phyloP scores from a whole-genome alignment of 1,140 invertebrate genomes.

The Lycorma delicatula region DNA sequence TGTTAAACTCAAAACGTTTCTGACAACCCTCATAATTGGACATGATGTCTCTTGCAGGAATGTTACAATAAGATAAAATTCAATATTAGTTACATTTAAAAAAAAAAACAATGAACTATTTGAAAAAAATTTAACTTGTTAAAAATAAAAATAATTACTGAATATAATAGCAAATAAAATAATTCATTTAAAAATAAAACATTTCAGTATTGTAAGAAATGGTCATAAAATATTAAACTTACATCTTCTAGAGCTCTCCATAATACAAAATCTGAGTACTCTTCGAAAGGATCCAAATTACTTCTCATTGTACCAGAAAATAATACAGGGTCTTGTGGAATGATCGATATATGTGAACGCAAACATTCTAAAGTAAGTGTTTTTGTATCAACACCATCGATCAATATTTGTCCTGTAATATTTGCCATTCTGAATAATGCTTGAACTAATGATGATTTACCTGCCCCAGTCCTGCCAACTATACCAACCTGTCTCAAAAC shows the following conservation, averaged over 20 bases:
- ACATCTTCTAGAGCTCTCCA: constrained; percentile 49
- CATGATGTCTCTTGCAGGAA: too few species aligned
- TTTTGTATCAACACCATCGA: constrained; percentile 59
- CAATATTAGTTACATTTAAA: too few species aligned
- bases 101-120: too few species aligned
- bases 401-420: constrained; percentile 46
- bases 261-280: constrained; percentile 42
- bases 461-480: constrained; percentile 73
- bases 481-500: constrained; percentile 23
- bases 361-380: constrained; percentile 58
- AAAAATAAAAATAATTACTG: too few species aligned
- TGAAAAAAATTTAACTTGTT: too few species aligned
- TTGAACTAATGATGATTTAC: constrained; percentile 83
- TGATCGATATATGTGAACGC: constrained; percentile 66
- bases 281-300: constrained; percentile 67
- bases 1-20: too few species aligned
- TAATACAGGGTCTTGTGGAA: constrained; percentile 65
- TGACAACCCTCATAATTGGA: too few species aligned
- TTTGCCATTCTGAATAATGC: constrained; percentile 68
- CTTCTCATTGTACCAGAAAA: constrained; percentile 70
- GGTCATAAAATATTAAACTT: too few species aligned
- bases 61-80: too few species aligned
- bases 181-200: too few species aligned
- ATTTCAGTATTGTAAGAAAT: too few species aligned
- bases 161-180: too few species aligned